These are phyloP conservation scores for Rhombomys opimus DNA, from an alignment of 2,113 vertebrate species.

Conservation along the genomic window DNA sequence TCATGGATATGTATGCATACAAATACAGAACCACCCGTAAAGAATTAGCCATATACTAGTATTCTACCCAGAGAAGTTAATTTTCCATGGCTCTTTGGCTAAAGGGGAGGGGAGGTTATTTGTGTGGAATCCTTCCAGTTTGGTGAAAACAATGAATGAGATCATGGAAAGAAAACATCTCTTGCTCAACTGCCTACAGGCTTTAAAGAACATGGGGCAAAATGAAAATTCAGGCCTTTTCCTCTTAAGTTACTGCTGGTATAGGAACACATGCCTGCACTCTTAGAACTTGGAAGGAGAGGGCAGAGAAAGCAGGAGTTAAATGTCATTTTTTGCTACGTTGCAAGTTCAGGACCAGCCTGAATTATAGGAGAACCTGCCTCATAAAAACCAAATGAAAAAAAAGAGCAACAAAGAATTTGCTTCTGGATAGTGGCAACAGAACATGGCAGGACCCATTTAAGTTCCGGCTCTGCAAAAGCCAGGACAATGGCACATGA, in stretches of 20 bases:
- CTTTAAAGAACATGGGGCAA: background rate
- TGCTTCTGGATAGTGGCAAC: background rate
- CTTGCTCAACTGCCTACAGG: background rate
- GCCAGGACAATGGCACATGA: background rate
- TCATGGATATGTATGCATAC: background rate
- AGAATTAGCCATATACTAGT: background rate
- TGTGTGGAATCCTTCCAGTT: constrained; percentile 32
- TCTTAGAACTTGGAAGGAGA: background rate
- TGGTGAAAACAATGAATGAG: background rate
- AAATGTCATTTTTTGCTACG: background rate
- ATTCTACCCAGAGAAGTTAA: background rate
- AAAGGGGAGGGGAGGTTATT: background rate
- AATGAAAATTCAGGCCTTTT: background rate
- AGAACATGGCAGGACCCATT: background rate
- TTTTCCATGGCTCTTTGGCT: constrained; percentile 53
- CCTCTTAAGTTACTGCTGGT: background rate
- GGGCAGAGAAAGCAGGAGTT: background rate
- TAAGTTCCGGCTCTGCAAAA: background rate
- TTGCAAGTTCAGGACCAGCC: background rate
- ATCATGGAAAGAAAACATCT: background rate
- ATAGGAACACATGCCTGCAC: background rate
- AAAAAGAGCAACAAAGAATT: background rate
- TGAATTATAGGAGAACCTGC: background rate
- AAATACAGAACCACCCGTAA: constrained; percentile 8
- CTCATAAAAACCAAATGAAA: background rate